Base-by-base conservation (phyloP, 1,140 invertebrate species). In the Drusus annulatus region DNA sequence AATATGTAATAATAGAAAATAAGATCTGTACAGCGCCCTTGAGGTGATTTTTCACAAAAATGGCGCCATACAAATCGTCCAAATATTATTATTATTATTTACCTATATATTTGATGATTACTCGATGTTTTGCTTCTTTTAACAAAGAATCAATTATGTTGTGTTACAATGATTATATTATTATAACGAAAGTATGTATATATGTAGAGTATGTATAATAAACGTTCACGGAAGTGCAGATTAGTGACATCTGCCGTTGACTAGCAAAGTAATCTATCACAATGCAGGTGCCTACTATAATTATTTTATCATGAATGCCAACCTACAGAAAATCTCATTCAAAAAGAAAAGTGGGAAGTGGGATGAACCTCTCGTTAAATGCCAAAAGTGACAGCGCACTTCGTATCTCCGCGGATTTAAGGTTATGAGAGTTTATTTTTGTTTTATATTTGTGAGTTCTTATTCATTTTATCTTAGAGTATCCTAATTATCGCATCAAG, bases 331-430 rank as follows among this genome's bases (percentile, higher is more conserved):
- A 36, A 36, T 45, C 5, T 68, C 63, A 68, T 50, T 45, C 36
- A 45, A 45, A 45, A 45, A 45, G 13, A 1, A 45, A 63, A n/a
- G n/a, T n/a, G n/a, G n/a, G n/a, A 60, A 76, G 60, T 60, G 56
- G 68, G 68, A 71, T 71, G 68, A 71, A 71, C 68, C 68, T 71
- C 51, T 71, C 62, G 45, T 13, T 13, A 71, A 83, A 83, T 83
- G 82, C 82, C 82, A 83, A 83, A 82, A 83, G 82, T 83, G 82
- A 83, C 82, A 83, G 80, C 31, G 25, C 17, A 69, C 23, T 21
- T 60, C 25, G 54, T 81, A 25, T 62, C 71, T 56, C 45, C 21
- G 76, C 69, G 62, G 62, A 58, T 82, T 79, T 82, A 75, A 75
- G 71, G 71, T 75, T 75, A 75, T 75, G 71, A 58, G 13, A 56